Evolutionary conservation across 1,140 invertebrate species (phyloP).

Genomic region (Brachionus plicatilis): DNA sequence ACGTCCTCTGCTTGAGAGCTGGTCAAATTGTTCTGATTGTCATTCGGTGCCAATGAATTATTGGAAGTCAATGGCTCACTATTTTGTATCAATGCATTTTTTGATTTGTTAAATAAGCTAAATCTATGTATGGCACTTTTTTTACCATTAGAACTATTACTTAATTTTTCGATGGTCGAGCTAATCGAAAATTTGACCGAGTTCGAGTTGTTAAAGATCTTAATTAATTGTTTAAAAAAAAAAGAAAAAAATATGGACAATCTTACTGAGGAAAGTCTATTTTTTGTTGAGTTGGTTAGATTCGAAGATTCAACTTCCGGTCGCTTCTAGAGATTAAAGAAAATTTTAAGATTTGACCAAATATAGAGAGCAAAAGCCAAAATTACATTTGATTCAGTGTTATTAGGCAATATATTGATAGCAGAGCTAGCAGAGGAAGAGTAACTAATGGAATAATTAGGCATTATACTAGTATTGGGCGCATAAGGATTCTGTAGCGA

Average conservation of each 20-base stretch:
- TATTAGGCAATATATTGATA: not conserved
- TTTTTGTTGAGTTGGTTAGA: not conserved
- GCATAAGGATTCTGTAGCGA: not conserved
- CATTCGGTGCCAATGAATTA: not conserved
- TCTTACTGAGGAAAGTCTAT: slow-evolving; percentile 21
- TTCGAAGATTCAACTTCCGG: not conserved
- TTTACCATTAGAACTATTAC: not conserved
- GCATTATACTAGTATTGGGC: not conserved
- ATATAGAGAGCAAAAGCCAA: not conserved
- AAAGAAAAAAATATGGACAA: not conserved
- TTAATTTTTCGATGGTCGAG: slow-evolving; percentile 18
- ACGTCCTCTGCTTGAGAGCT: slow-evolving; percentile 38
- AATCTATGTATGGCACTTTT: not conserved
- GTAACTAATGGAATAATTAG: slow-evolving; percentile 8
- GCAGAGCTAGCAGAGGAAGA: slow-evolving; percentile 21
- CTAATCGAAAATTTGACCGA: not conserved
- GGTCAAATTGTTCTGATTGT: not conserved
- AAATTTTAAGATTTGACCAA: not conserved
- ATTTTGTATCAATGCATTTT: not conserved
- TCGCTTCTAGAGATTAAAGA: not conserved
- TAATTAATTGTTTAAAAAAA: not conserved
- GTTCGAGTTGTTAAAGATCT: slow-evolving; percentile 23
- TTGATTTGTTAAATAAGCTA: not conserved
- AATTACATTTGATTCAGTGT: slow-evolving; percentile 21
- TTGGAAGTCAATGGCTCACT: not conserved